Evolutionary conservation across 2,888 invertebrate species (phyloP), one percentile per base, ranked within the genome.

Genomic region (Sinohyriopsis cumingii): DNA sequence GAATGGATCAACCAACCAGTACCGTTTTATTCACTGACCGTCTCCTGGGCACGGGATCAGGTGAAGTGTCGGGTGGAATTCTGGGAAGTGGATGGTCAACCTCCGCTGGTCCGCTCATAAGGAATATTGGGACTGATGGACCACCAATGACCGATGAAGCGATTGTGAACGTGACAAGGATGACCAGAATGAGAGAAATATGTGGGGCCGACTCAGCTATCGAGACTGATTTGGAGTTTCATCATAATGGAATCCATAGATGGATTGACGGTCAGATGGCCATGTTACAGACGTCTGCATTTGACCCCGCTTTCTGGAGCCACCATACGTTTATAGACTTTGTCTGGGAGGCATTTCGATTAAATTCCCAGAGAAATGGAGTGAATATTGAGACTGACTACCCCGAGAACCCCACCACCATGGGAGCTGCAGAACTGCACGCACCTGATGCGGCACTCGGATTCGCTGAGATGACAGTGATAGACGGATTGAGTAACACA

Each of bases 251-350:
- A 12, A 71, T 76, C 9, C 86, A 86, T 65, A 71, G 82, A 25
- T 85, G 72, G 68, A 68, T 82, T n/a, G 84, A 83, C 9, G 84
- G 84, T 0, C 76, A 82, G n/a, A 82, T 86, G 83, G 80, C 71
- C 0, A 71, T 71, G n/a, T 67, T 85, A 54, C 73, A 76, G 60
- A 81, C 83, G 0, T 76, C 84, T 18, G 75, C 84, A 3, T 78
- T 72, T 55, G 86, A 86, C 60, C 83, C 84, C 1, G 65, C 82
- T 25, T 86, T 85, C 69, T 86, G 82, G 77, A 55, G 82, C 22
- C 80, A 81, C 63, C 84, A 84, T 65, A 60, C 73, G 0, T 84
- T 80, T 64, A 75, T 83, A n/a, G 86, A 86, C 67, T 77, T 76
- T 54, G 67, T 85, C 7, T 85, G 82, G 82, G 81, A 82, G 65